Conservation (phyloP, 2,113 vertebrate species). For the Peromyscus polionotus region DNA sequence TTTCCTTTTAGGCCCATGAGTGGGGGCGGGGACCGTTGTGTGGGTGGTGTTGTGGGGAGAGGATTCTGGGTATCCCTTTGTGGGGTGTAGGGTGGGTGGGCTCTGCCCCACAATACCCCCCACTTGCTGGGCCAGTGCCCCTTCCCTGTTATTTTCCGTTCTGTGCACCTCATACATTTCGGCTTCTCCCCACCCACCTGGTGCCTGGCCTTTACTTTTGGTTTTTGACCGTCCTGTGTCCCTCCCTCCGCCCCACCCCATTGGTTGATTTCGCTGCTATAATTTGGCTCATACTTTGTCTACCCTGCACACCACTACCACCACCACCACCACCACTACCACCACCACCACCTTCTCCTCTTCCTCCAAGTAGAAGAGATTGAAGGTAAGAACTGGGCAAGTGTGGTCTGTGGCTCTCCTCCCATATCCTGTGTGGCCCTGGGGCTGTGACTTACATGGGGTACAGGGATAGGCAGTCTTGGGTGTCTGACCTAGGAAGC, state of each 20-base stretch:
- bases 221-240: slow-evolving; percentile 87
- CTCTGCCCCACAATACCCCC: slow-evolving; percentile 65
- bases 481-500: slow-evolving; percentile 4
- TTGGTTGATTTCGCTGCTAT: slow-evolving; percentile 90
- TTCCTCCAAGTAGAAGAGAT: slow-evolving; percentile 93
- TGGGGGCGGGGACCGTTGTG: slow-evolving; percentile 34
- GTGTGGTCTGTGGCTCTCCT: background rate
- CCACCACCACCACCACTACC: slow-evolving; percentile 79
- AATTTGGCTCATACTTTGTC: slow-evolving; percentile 89
- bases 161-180: slow-evolving; percentile 84
- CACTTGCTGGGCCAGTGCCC: slow-evolving; percentile 79
- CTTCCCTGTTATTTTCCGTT: slow-evolving; percentile 80
- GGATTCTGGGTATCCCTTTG: slow-evolving; percentile 56
- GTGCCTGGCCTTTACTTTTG: slow-evolving; percentile 83
- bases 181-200: slow-evolving; percentile 76
- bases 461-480: background rate
- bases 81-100: slow-evolving; percentile 37
- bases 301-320: slow-evolving; percentile 75
- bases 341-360: slow-evolving; percentile 81
- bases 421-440: slow-evolving; percentile 66
- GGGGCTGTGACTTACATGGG: background rate
- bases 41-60: background rate
- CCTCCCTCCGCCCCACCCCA: slow-evolving; percentile 83
- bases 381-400: slow-evolving; percentile 90
- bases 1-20: slow-evolving; percentile 82